Evolutionary conservation across 2,113 vertebrate species (phyloP), one percentile per base, ranked within the genome.

Genomic region (Tachycineta bicolor): DNA sequence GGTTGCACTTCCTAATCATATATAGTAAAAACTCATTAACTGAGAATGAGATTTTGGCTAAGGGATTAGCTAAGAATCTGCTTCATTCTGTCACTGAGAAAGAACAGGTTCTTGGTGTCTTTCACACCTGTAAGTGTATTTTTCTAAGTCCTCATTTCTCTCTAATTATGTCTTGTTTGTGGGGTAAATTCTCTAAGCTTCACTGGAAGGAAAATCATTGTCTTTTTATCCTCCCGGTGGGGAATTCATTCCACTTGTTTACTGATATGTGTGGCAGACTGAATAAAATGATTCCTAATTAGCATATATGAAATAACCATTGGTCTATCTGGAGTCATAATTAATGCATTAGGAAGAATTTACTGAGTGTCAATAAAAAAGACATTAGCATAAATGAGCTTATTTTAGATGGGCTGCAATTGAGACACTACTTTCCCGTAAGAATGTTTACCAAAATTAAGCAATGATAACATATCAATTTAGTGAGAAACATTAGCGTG

Each of bases 271-370:
- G 91, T 97, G 94, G 90, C 96, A 98, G 96, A 81, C 95, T 96
- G 97, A 98, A 96, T 98, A 96, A 98, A 98, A 97, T 96, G 81
- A 93, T 97, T 97, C 94, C 95, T 97, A 97, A 98, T 98, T 98
- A 98, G 97, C 98, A 98, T 98, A 97, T 97, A 97, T 98, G 92
- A 98, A 98, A 98, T 98, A 98, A 98, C 98, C 97, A 98, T 97
- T 97, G 97, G 97, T 97, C 97, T 98, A 97, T 97, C 97, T 96
- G 95, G 98, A 98, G 95, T 97, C 96, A 98, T 98, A 98, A 98
- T 98, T 98, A 98, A 98, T 98, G 94, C 97, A 98, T 98, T 98
- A 98, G 95, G 85, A 97, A 97, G 96, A 98, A 97, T 97, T 98
- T 97, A 97, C 96, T 94, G 95, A 97, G 96, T 97, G 96, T 97